Conservation (phyloP, 53 echinoderm and acorn worm genomes). For the Stichopus horrens region DNA sequence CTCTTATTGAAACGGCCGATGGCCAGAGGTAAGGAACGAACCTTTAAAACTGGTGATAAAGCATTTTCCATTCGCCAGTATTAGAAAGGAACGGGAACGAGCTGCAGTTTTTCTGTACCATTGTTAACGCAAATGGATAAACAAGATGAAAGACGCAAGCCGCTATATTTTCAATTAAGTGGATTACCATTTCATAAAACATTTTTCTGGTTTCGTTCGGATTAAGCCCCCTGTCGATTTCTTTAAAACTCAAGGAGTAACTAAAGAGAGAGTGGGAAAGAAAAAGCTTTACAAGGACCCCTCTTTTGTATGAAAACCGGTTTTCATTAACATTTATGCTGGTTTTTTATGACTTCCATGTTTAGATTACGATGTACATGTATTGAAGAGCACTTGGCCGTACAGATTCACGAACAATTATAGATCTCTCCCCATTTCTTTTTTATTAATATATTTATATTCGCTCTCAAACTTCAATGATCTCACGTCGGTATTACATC, state of each 20-base stretch:
- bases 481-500: neutral
- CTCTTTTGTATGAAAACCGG: neutral
- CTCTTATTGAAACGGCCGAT: no score
- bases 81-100: neutral
- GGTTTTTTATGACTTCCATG: neutral
- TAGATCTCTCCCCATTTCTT: no score
- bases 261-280: neutral
- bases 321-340: constrained; percentile 14
- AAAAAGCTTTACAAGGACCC: neutral
- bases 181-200: constrained; percentile 31
- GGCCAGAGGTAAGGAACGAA: neutral
- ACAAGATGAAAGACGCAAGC: constrained; percentile 36
- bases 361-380: neutral
- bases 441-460: neutral
- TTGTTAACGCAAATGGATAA: constrained; percentile 22
- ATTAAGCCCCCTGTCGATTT: neutral
- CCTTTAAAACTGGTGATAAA: constrained; percentile 1
- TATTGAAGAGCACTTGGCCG: neutral
- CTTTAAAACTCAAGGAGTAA: neutral
- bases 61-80: neutral
- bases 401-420: neutral
- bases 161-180: constrained; percentile 39
- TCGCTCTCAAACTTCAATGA: neutral
- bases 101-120: neutral
- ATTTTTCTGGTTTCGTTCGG: constrained; percentile 5